A percentile compares a stretch with the other conserved stretches of the same genome.
Evolutionary conservation across 1,140 invertebrate species (phyloP).

Genomic region (Tetranychus urticae): DNA sequence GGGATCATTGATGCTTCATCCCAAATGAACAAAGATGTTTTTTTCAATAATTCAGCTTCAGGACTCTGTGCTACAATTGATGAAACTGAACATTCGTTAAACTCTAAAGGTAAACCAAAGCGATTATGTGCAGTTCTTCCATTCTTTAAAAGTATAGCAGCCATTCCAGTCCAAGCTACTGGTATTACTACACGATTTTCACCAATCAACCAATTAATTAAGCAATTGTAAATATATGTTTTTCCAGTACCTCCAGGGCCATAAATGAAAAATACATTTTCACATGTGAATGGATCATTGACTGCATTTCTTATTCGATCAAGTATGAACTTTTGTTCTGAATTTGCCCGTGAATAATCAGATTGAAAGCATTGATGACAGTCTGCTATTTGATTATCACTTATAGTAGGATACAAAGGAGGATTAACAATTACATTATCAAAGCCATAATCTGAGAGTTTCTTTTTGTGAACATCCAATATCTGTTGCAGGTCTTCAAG

Average conservation of each 20-base stretch:
- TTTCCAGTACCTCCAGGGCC: conserved; percentile 17
- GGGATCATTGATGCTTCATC: conserved; percentile 16
- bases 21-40: conserved; percentile 12
- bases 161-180: conserved; percentile 27
- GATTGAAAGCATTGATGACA: too few relatives aligned
- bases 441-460: background rate
- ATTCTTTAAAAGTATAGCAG: conserved; percentile 24
- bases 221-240: conserved; percentile 16
- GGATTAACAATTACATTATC: background rate
- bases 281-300: conserved; percentile 7
- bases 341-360: background rate
- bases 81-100: conserved; percentile 8
- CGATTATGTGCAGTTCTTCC: conserved; percentile 27
- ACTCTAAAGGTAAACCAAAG: conserved; percentile 22
- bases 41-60: conserved; percentile 7
- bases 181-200: conserved; percentile 2
- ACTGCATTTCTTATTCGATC: background rate
- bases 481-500: background rate
- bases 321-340: background rate
- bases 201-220: conserved; percentile 10
- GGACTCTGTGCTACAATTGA: conserved; percentile 1
- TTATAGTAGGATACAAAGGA: background rate
- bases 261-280: conserved; percentile 12
- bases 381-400: too few relatives aligned
- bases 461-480: background rate